Base-by-base conservation (phyloP, 37 sponge, comb jelly and placozoan species). In the Beroe forskalii region DNA sequence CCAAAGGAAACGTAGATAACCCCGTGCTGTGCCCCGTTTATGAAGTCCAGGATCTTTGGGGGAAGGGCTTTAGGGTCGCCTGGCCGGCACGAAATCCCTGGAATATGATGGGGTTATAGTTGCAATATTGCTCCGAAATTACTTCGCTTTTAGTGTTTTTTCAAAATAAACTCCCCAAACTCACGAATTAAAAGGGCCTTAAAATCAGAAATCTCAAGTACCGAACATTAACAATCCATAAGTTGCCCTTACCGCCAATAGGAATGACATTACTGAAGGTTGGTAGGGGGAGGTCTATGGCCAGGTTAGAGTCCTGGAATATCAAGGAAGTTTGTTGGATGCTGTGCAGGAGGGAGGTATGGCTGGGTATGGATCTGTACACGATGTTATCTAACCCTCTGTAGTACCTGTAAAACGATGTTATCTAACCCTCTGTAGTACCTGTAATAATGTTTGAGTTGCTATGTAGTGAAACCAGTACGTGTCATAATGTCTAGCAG, bases 1-100 rank as follows among this genome's bases (percentile, higher is more conserved):
- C 86, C 86, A 80, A 80, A 80, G 0, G 86, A 80, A 12, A 80
- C 86, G 20, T 33, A 80, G 22, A 80, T 44, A 44, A 80, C 86
- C 14, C 86, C 86, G 55, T 80, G 44, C 8, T 32, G 86, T 12
- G 86, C 86, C 40, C n/a, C 55, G 55, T 80, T 38, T 1, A 80
- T 43, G 86, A 80, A 80, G 24, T 80, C 40, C 55, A 43, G 86
- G 55, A 80, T 24, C 20, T 43, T 37, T 25, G 12, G 8, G 28
- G 86, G 86, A 1, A 80, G 48, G 4, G 55, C 3, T 4, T 3
- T 37, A 23, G 55, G 44, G 40, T 17, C 48, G 1, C 43, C 86
- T 4, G 37, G 8, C 27, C 55, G 9, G 48, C 86, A 80, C 55
- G 40, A 48, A 27, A 80, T 80, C 4, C 86, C 86, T 80, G 30